Evolutionary conservation across 64 coral and sea anemone species (phyloP).

Genomic region (Montipora foliosa): DNA sequence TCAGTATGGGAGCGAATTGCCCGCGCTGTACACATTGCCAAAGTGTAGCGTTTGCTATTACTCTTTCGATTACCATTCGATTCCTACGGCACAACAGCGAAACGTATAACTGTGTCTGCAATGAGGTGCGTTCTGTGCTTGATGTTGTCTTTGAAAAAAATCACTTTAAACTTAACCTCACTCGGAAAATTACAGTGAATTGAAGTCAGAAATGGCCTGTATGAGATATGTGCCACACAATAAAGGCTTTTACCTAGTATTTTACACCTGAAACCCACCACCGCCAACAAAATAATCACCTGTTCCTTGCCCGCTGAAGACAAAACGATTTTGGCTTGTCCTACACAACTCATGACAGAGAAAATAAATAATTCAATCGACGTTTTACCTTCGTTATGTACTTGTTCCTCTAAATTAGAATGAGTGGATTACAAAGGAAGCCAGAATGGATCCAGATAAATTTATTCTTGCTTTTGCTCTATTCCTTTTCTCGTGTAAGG

Average conservation of each 20-base stretch:
- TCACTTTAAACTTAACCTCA: no score
- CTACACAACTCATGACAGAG: neutral
- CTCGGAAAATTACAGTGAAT: no score
- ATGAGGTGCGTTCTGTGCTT: no score
- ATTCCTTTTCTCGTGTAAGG: neutral
- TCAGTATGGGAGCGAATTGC: no score
- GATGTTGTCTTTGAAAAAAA: no score
- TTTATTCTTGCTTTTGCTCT: neutral
- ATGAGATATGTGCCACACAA: no score
- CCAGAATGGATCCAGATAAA: neutral
- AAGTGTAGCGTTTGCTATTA: no score
- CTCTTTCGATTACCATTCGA: no score
- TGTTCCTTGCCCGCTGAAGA: neutral
- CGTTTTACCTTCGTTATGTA: neutral
- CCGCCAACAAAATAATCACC: slow-evolving; percentile 14
- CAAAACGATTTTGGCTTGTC: slow-evolving; percentile 26
- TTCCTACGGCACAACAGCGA: no score
- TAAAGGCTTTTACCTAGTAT: neutral
- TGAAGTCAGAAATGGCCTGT: no score
- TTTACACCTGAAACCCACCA: neutral
- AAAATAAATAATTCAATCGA: slow-evolving; percentile 36
- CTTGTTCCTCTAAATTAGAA: neutral
- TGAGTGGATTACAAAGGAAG: neutral
- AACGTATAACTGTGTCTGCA: no score
- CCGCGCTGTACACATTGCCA: no score